Evolutionary conservation across 92 coral and sea anemone genomes (phyloP).

Genomic region (Epizoanthus fatuus): DNA sequence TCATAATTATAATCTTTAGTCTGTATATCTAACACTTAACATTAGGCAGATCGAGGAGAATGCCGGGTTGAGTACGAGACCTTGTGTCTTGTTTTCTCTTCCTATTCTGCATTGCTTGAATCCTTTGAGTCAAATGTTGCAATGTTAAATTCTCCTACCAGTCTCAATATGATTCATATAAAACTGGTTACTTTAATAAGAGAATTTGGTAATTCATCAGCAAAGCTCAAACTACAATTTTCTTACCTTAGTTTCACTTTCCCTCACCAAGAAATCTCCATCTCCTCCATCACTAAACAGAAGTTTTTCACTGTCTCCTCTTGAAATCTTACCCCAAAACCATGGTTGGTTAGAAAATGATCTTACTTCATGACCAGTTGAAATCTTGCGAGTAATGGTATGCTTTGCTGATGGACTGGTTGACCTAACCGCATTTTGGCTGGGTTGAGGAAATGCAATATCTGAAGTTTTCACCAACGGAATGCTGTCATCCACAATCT

Average conservation of each 20-base stretch:
- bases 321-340: slow-evolving; percentile 96
- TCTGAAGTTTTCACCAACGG: slow-evolving; percentile 37
- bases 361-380: slow-evolving; percentile 3
- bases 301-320: slow-evolving; percentile 85
- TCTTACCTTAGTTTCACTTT: slow-evolving; percentile 97
- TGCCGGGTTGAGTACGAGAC: too few species aligned
- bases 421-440: background rate
- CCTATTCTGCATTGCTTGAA: too few species aligned
- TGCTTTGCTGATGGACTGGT: slow-evolving; percentile 25
- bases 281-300: slow-evolving; percentile 74
- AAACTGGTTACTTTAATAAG: background rate
- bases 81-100: too few species aligned
- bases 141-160: too few species aligned
- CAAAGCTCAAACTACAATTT: background rate
- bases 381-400: slow-evolving; percentile 52
- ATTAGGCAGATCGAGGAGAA: too few species aligned
- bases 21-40: too few species aligned
- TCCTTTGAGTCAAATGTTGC: too few species aligned
- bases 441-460: slow-evolving; percentile 41
- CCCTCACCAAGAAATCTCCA: slow-evolving; percentile 95
- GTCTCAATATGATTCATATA: background rate
- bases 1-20: too few species aligned
- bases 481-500: slow-evolving; percentile 67
- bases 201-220: background rate
- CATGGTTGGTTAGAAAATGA: slow-evolving; percentile 80